Conservation (phyloP, 2,113 vertebrate species). For the Natator depressus region DNA sequence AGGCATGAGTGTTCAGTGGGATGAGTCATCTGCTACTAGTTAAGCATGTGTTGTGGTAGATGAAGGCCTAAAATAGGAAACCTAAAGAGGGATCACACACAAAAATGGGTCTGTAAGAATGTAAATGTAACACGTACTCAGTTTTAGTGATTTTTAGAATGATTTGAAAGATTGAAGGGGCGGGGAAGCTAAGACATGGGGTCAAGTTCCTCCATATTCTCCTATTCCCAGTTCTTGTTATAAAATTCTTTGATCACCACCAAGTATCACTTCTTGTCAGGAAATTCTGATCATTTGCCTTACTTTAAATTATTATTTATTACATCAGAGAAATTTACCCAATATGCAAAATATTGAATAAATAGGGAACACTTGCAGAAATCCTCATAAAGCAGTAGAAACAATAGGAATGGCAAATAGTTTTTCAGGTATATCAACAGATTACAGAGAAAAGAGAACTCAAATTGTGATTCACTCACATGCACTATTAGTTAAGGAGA, state of each 20-base stretch:
- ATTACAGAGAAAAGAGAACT: background rate
- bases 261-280: constrained; percentile 20
- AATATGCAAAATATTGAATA: background rate
- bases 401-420: background rate
- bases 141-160: constrained; percentile 1
- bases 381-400: background rate
- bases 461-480: background rate
- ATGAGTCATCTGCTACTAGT: background rate
- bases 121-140: background rate
- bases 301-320: background rate
- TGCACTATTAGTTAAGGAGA: background rate
- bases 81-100: background rate
- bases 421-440: too few species aligned
- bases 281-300: background rate
- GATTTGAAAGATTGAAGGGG: background rate
- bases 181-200: background rate
- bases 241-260: background rate
- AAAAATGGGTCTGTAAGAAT: constrained; percentile 12
- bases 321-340: background rate
- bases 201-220: background rate
- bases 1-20: background rate
- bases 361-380: background rate
- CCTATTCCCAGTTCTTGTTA: background rate
- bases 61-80: constrained; percentile 9
- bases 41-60: background rate